Evolutionary conservation across 1,140 invertebrate genomes (phyloP).

Genomic region (Drosophila nigrodunni): DNA sequence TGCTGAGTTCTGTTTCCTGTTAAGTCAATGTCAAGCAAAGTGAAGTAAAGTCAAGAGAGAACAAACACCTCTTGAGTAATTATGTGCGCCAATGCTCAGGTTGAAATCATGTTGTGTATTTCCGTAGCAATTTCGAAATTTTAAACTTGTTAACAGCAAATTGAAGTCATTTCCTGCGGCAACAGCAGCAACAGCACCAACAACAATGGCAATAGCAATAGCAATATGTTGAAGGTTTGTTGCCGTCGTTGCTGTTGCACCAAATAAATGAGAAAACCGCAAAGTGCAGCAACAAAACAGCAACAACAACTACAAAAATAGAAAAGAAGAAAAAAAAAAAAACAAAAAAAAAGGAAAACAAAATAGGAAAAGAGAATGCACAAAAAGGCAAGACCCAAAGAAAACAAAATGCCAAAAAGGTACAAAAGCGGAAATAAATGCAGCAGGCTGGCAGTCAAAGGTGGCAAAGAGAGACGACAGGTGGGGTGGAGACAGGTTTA

Average conservation of each 20-base stretch:
- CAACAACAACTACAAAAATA: conserved; percentile 47
- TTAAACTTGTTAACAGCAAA: conserved; percentile 83
- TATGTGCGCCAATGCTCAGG: conserved; percentile 74
- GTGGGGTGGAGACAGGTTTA: background rate
- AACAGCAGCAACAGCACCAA: conserved; percentile 27
- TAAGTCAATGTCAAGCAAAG: conserved; percentile 8
- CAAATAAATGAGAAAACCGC: conserved; percentile 81
- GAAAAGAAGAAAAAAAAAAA: conserved; percentile 23
- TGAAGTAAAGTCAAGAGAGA: background rate
- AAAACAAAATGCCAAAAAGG: conserved; percentile 81
- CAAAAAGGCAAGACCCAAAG: conserved; percentile 53
- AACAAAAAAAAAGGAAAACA: conserved; percentile 35
- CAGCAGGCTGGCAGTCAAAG: conserved; percentile 61
- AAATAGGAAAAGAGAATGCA: conserved; percentile 21
- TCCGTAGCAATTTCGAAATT: conserved; percentile 81
- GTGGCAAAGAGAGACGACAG: background rate
- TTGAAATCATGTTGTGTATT: conserved; percentile 79
- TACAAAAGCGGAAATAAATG: conserved; percentile 82
- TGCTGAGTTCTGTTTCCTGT: conserved; percentile 3
- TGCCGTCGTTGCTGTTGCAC: conserved; percentile 39
- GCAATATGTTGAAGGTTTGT: conserved; percentile 60
- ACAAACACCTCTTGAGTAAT: conserved; percentile 61
- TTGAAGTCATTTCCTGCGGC: conserved; percentile 80
- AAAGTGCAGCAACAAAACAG: conserved; percentile 46
- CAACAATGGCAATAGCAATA: conserved; percentile 17